A percentile compares a stretch with the other conserved stretches of the same genome.
These are phyloP conservation scores for Phaonia tiefii DNA, from an alignment of 2,888 invertebrate genomes.

Conservation along the genomic window DNA sequence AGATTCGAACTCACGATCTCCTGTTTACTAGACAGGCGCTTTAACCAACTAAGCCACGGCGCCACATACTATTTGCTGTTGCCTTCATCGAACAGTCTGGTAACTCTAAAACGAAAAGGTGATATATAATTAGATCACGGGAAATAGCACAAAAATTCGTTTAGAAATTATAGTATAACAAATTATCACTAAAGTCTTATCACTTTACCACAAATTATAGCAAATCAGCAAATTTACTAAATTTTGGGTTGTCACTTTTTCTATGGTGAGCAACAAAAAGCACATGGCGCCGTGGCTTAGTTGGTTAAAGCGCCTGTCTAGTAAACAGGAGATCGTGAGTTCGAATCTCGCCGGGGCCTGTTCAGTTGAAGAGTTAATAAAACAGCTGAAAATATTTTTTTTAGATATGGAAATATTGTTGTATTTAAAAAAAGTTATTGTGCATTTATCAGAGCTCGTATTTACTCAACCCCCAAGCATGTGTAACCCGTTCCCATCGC, in stretches of 20 bases:
- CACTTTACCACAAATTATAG: slow-evolving; percentile 56
- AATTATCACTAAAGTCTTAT: too few species aligned
- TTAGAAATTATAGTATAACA: too few species aligned
- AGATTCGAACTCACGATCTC: slow-evolving; percentile 77
- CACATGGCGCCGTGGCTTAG: slow-evolving; percentile 65
- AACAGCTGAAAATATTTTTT: too few species aligned
- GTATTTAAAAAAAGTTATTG: too few species aligned
- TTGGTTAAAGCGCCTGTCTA: slow-evolving; percentile 76
- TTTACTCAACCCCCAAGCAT: too few species aligned
- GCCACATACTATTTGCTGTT: slow-evolving; percentile 34
- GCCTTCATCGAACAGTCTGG: not conserved
- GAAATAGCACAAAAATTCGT: too few species aligned
- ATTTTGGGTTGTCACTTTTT: not conserved
- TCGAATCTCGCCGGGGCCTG: slow-evolving; percentile 76
- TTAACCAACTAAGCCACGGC: slow-evolving; percentile 73
- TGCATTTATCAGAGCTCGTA: too few species aligned
- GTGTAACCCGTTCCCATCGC: too few species aligned
- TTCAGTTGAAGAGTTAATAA: too few species aligned
- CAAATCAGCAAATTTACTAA: slow-evolving; percentile 73
- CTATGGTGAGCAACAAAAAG: not conserved
- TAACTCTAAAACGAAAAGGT: not conserved
- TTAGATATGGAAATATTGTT: too few species aligned
- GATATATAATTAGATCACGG: not conserved
- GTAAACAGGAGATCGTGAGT: slow-evolving; percentile 76
- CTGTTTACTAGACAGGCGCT: slow-evolving; percentile 77